These are phyloP conservation scores for Onychomys leucogaster DNA, from an alignment of 2,797 vertebrate genomes.

Conservation along the genomic window DNA sequence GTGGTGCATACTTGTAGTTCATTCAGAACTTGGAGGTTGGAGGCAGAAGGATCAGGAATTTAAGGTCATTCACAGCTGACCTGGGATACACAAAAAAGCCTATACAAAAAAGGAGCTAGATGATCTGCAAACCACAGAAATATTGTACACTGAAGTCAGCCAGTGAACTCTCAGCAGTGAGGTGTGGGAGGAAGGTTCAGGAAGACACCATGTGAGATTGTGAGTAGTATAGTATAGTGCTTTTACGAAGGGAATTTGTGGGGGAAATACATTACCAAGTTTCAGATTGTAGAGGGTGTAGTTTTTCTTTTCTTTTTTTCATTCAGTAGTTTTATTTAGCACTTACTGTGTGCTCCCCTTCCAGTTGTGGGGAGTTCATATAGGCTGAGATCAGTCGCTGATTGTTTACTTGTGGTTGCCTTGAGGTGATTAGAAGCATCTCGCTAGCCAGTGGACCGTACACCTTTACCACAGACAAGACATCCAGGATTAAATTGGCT, in stretches of 20 bases:
- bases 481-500: not conserved
- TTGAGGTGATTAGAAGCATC: not conserved
- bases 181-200: not conserved
- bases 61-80: not conserved
- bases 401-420: not conserved
- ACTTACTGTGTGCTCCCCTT: not conserved
- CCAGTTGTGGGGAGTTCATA: not conserved
- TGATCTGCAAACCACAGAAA: not conserved
- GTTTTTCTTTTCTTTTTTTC: not conserved
- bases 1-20: not conserved
- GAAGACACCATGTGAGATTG: not conserved
- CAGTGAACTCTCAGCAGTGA: not conserved
- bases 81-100: not conserved
- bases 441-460: not conserved
- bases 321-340: not conserved
- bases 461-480: not conserved
- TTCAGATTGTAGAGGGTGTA: not conserved
- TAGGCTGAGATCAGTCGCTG: not conserved
- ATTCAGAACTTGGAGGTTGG: not conserved
- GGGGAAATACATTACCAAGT: not conserved
- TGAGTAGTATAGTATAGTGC: not conserved
- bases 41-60: not conserved
- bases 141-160: not conserved
- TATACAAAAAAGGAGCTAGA: not conserved
- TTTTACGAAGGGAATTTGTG: not conserved